Base-by-base conservation (phyloP, 30 jellyfish, hydroid and myxozoan genomes). In the Aurelia sp. region DNA sequence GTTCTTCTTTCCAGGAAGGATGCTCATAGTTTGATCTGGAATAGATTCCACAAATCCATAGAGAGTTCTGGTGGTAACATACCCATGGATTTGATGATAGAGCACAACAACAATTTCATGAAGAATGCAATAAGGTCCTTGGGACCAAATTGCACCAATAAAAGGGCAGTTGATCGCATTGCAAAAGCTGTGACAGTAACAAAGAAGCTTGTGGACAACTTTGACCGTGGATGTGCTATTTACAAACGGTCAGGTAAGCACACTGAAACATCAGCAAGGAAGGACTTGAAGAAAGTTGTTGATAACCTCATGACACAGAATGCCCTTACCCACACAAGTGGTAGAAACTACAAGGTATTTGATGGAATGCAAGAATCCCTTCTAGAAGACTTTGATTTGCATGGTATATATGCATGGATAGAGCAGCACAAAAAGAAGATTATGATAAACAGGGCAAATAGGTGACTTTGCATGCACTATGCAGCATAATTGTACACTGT, bases 11-110 rank as follows among this genome's bases (percentile, higher is more conserved):
- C 50, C 76, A 33, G 19, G 50, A 33, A 53, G 37, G 51, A 19
- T 22, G 90, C 86, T 53, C 73, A 80, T 22, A 71, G 85, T 9
- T 53, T 80, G 58, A 80, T 65, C 44, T 63, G 90, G 90, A 80
- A 80, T 53, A 65, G 90, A 30, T 48, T 33, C 59, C 20, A 21
- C 35, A 80, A 80, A 48, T 20, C 59, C 62, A 59, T 30, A 48
- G 22, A 23, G 15, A 87, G 90, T 12, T 52, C 52, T 27, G 90
- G 85, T 40, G 90, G 85, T 9, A 80, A 80, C 44, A 80, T 80
- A 30, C 85, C 90, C 6, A 22, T 80, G 37, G 90, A 80, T 53
- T 50, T 80, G 19, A 73, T 62, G 58, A 20, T 67, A 30, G 90
- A 80, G 50, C 90, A 80, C 47, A 37, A 15, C 47, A 66, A 48